Conservation (phyloP, 2,888 invertebrate species). For the Epinotia nisella region DNA sequence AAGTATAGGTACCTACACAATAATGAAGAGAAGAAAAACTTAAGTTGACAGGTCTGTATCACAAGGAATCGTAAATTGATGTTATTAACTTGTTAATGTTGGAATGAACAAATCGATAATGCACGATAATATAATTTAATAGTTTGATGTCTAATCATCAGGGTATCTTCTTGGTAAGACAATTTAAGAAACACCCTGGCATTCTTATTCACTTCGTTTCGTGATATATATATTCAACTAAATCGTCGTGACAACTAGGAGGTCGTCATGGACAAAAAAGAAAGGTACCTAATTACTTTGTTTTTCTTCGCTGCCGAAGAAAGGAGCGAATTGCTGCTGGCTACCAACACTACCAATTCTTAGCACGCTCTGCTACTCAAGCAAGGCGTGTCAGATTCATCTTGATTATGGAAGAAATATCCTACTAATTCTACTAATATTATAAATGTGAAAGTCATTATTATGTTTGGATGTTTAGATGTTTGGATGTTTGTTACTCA, state of each 20-base stretch:
- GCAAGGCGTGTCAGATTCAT: too few relatives aligned
- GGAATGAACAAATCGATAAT: background rate
- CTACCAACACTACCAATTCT: too few relatives aligned
- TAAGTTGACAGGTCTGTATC: background rate
- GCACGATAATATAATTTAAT: background rate
- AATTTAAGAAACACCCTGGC: background rate
- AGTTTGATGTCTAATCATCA: background rate
- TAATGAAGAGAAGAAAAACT: slow-evolving; percentile 15
- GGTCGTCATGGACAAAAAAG: background rate
- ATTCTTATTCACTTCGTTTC: background rate
- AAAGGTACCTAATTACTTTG: background rate
- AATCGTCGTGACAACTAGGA: background rate
- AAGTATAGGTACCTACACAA: background rate
- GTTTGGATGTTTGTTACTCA: too few relatives aligned
- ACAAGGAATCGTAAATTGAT: background rate
- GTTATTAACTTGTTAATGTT: background rate
- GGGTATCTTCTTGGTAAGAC: background rate
- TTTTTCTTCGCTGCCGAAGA: background rate
- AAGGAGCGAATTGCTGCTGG: too few relatives aligned
- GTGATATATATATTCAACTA: background rate
- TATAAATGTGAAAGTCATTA: too few relatives aligned
- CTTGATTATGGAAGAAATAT: too few relatives aligned
- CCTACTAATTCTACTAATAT: too few relatives aligned
- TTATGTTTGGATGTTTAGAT: too few relatives aligned
- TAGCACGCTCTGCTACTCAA: too few relatives aligned